Evolutionary conservation across 2,797 vertebrate genomes (phyloP).

Genomic region (Atherinosoma microstoma): DNA sequence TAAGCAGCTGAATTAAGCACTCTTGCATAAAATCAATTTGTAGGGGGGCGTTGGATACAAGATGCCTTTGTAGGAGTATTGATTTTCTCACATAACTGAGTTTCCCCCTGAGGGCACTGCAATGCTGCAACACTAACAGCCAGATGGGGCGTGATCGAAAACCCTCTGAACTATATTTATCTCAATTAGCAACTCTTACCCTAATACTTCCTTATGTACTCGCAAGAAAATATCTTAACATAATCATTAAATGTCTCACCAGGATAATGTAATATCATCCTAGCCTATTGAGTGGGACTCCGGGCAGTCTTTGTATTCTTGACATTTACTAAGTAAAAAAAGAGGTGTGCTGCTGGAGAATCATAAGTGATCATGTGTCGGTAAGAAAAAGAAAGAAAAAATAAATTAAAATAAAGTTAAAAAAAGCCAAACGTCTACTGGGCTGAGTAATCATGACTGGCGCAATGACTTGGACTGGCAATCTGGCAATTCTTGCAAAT

Average conservation of each 20-base stretch:
- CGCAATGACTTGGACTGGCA: neutral
- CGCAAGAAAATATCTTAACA: slow-evolving; percentile 19
- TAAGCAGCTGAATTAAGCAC: slow-evolving; percentile 65
- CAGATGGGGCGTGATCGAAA: slow-evolving; percentile 12
- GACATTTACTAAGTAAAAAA: neutral
- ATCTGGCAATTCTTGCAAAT: neutral
- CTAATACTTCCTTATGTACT: slow-evolving; percentile 25
- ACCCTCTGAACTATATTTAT: slow-evolving; percentile 41
- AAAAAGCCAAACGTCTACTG: neutral
- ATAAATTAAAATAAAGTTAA: neutral
- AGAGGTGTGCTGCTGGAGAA: neutral
- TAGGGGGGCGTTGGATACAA: slow-evolving; percentile 43
- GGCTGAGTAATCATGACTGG: neutral
- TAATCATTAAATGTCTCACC: slow-evolving; percentile 9
- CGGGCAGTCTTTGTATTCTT: neutral
- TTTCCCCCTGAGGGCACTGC: slow-evolving; percentile 46
- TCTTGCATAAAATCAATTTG: slow-evolving; percentile 73
- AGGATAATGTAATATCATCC: neutral
- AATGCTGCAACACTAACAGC: slow-evolving; percentile 46
- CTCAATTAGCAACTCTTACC: slow-evolving; percentile 44
- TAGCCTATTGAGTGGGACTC: neutral
- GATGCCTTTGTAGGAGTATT: slow-evolving; percentile 71
- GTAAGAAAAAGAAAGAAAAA: neutral
- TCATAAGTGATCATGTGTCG: neutral
- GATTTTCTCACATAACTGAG: slow-evolving; percentile 72